Evolutionary conservation across 2,113 vertebrate species (phyloP).

Genomic region (Desmodus rotundus): DNA sequence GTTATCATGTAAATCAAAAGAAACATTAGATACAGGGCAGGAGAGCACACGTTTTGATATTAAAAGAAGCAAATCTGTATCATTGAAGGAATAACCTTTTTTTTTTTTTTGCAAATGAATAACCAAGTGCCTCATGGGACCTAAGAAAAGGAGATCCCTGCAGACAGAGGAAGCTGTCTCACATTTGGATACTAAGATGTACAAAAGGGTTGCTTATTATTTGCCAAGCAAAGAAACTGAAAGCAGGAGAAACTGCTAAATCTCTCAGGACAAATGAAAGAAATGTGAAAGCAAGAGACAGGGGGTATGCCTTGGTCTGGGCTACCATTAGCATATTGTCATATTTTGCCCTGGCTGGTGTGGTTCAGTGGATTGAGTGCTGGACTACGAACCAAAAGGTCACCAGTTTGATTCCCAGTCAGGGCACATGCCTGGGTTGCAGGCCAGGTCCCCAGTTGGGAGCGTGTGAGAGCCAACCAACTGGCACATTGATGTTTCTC

Average conservation of each 20-base stretch:
- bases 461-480: too few relatives aligned
- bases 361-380: too few relatives aligned
- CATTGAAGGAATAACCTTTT: not conserved
- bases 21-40: not conserved
- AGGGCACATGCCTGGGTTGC: too few relatives aligned
- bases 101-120: not conserved
- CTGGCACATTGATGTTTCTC: too few relatives aligned
- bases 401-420: too few relatives aligned
- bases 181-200: not conserved
- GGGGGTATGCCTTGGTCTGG: not conserved
- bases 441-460: too few relatives aligned
- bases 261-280: not conserved
- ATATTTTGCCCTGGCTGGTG: too few relatives aligned
- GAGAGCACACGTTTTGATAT: not conserved
- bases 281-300: not conserved
- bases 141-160: not conserved
- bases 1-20: not conserved
- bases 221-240: not conserved
- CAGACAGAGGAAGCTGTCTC: not conserved
- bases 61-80: not conserved
- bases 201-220: not conserved
- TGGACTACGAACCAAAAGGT: too few relatives aligned
- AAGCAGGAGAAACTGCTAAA: not conserved
- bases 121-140: not conserved
- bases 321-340: not conserved